Conservation (phyloP, 2,888 invertebrate species). For the Nudaria mundana region DNA sequence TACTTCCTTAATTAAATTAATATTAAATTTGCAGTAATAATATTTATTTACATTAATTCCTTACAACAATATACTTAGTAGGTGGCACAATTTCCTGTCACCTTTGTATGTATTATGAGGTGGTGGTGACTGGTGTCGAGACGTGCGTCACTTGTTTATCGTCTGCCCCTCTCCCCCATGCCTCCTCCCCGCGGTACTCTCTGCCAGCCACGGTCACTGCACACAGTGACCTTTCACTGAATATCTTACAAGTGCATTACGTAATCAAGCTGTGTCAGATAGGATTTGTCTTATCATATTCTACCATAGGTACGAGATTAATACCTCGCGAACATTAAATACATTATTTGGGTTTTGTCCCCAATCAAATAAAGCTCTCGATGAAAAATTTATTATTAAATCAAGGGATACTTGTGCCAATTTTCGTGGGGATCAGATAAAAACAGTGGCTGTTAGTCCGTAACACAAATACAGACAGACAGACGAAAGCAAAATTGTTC, state of each 20-base stretch:
- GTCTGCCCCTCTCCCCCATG: constrained; percentile 23
- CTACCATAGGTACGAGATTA: too few relatives aligned
- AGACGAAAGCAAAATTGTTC: too few relatives aligned
- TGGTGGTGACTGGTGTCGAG: constrained; percentile 33
- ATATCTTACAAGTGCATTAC: constrained; percentile 54
- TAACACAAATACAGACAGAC: too few relatives aligned
- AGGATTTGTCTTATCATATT: constrained; percentile 19
- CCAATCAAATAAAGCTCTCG: too few relatives aligned
- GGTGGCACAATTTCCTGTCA: constrained; percentile 34
- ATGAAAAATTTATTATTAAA: too few relatives aligned
- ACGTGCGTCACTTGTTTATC: constrained; percentile 37
- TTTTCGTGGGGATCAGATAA: too few relatives aligned
- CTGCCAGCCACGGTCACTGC: constrained; percentile 70
- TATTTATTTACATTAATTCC: constrained; percentile 1
- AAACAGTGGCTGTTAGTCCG: too few relatives aligned
- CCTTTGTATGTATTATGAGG: constrained; percentile 26
- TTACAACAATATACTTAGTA: constrained; percentile 17
- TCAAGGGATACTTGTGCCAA: too few relatives aligned
- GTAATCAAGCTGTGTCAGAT: constrained; percentile 40
- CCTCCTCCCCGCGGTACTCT: constrained; percentile 33
- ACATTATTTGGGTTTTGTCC: too few relatives aligned
- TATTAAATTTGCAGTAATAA: neutral
- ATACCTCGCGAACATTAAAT: too few relatives aligned
- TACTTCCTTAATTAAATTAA: neutral
- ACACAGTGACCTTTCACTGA: constrained; percentile 70